phyloP scores from a whole-genome alignment of 2,797 vertebrate genomes.

The Cirrhinus molitorella region DNA sequence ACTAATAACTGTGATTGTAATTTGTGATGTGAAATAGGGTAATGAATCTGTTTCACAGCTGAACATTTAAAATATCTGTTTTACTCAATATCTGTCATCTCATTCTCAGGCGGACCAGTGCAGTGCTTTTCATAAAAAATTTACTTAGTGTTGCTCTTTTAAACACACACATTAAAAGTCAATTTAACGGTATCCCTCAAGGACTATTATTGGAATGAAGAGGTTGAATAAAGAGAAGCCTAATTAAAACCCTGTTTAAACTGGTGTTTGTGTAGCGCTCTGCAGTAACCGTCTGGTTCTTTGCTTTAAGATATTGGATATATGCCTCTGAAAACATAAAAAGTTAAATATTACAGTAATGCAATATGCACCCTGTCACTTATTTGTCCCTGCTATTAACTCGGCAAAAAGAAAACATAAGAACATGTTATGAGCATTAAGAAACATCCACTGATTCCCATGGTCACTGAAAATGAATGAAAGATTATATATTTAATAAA shows the following conservation, averaged over 20 bases:
- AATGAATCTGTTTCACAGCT: constrained; percentile 22
- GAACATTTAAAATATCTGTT: constrained; percentile 4
- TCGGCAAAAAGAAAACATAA: background rate
- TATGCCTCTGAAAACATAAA: constrained; percentile 32
- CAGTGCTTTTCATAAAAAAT: constrained; percentile 25
- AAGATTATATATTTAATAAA: background rate
- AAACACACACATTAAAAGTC: constrained; percentile 52
- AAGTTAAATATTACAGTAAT: constrained; percentile 2
- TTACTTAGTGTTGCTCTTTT: constrained; percentile 38
- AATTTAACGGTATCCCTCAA: constrained; percentile 49
- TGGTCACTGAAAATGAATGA: background rate
- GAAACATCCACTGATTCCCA: background rate
- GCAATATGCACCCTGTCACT: background rate
- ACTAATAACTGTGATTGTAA: constrained; percentile 24
- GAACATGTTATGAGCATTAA: background rate
- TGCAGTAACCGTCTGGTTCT: constrained; percentile 13
- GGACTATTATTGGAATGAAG: constrained; percentile 45
- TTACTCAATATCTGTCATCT: constrained; percentile 15
- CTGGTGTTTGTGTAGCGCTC: constrained; percentile 39
- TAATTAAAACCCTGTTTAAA: constrained; percentile 51
- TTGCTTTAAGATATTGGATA: constrained; percentile 24
- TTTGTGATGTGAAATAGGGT: background rate
- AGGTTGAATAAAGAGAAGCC: constrained; percentile 38
- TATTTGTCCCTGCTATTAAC: background rate
- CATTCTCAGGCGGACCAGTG: background rate